Base-by-base conservation (phyloP, 1,140 invertebrate genomes). In the Scaptomyza pallida region DNA sequence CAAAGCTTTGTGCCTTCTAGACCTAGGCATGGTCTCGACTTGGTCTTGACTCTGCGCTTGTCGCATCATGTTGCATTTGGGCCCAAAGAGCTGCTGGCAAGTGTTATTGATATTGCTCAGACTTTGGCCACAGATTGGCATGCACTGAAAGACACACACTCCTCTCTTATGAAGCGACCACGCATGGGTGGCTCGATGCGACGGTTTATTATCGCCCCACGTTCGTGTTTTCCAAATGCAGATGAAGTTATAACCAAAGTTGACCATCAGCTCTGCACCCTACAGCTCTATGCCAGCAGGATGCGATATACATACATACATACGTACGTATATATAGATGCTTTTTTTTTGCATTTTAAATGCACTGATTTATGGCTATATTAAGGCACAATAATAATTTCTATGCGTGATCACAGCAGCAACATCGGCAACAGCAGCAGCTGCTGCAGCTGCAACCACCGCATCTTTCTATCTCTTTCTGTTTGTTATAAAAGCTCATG, bases 341-440 rank as follows among this genome's bases (percentile, higher is more conserved):
- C 13, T 15, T 37, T 50, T 37, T 54, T 56, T 73, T 59, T 65
- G 82, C 74, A 77, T 81, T 77, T 86, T 78, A 89, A 86, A 82
- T 82, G 83, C 65, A 62, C 72, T 82, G 82, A 86, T 89, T 86
- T 88, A 86, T 86, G 82, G 78, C 82, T 86, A 86, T 86, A 86
- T 86, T 86, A 86, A 86, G 75, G 82, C 72, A 78, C 78, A 86
- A 88, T 88, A 88, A 86, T 86, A 86, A 88, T 86, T 89, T 89
- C 75, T 75, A 86, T 86, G 81, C 81, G 77, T 88, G 80, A 83
- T 79, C 80, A 75, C 75, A 62, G 80, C 80, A 80, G 73, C 76
- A 79, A 64, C 75, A 65, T 68, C 80, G 76, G 78, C 76, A 30
- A 8, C 26, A 75, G 71, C 71, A 78, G 62, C 62, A 64, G 61